Base-by-base conservation (phyloP, 2,113 vertebrate species). In the Ammodytes marinus region DNA sequence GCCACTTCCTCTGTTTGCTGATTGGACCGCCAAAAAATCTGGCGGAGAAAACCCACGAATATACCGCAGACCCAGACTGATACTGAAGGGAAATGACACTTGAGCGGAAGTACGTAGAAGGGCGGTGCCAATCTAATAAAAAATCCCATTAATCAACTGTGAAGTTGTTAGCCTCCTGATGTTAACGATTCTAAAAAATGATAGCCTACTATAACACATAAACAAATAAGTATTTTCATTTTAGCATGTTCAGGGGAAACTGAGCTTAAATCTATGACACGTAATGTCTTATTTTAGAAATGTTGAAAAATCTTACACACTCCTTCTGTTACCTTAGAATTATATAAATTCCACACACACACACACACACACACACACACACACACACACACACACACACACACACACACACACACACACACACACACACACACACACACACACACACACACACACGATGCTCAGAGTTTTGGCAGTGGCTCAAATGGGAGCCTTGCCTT, bases 401-500 rank as follows among this genome's bases (percentile, higher is more conserved):
- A 67, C 61, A 80, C 45, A 75, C 65, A 73, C 59, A 54, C 5
- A 60, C 52, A 73, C 49, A 50, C 27, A 40, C 19, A 46, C 57
- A 59, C 47, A 67, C 12, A 66, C 60, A 58, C 55, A 64, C 19
- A 67, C 55, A 59, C 54, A 55, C 66, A 60, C 60, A 54, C 40
- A 47, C 66, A 53, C 60, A 63, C 64, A 72, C 67, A 63, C 64
- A 68, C 60, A 75, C 68, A 72, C 9, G 4, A 50, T 52, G 46
- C 49, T 61, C 14, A 40, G 61, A 74, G 69, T 77, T 27, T 77
- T 82, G 83, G 85, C 85, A 13, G 60, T 5, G n/a, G 70, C 83
- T 85, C 83, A 86, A 89, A 75, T 39, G 47, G 71, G 54, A 73
- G 59, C 86, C 88, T 89, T 89, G 85, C 82, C 74, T 87, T 82